A percentile compares a stretch with the other conserved stretches of the same genome.
Evolutionary conservation across 2,113 vertebrate genomes (phyloP).

Genomic region (Pipa parva): DNA sequence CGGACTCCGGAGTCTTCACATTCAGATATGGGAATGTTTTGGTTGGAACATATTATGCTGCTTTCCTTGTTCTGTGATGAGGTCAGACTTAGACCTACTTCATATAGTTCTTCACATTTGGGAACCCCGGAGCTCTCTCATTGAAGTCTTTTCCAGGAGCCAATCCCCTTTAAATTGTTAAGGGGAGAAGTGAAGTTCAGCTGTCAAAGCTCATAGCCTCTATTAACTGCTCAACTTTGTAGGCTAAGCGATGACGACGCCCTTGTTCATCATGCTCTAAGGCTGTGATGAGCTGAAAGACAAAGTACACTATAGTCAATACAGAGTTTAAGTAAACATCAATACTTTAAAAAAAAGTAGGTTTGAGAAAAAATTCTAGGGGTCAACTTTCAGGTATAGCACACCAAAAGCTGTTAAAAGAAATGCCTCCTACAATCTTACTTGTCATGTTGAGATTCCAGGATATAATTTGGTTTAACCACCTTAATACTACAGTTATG

Average conservation of each 20-base stretch:
- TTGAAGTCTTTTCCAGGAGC: slow-evolving; percentile 38
- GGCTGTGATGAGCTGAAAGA: slow-evolving; percentile 79
- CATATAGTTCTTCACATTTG: slow-evolving; percentile 27
- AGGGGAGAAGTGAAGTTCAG: slow-evolving; percentile 65
- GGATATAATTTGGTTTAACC: too few relatives aligned
- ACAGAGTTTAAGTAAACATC: neutral
- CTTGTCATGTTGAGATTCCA: too few relatives aligned
- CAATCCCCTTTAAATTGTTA: slow-evolving; percentile 43
- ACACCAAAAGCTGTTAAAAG: too few relatives aligned
- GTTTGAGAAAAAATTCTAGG: too few relatives aligned
- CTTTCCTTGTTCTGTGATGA: slow-evolving; percentile 45
- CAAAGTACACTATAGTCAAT: neutral
- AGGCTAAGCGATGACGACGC: slow-evolving; percentile 83
- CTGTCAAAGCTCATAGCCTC: slow-evolving; percentile 92
- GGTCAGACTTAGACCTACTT: slow-evolving; percentile 5
- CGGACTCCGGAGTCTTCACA: slow-evolving; percentile 4
- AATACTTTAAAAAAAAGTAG: neutral
- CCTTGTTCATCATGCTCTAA: slow-evolving; percentile 94
- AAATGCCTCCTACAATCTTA: too few relatives aligned
- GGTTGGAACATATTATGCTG: slow-evolving; percentile 10
- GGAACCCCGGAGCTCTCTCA: slow-evolving; percentile 11
- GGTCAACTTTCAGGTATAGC: too few relatives aligned
- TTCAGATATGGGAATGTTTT: slow-evolving; percentile 5
- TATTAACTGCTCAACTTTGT: slow-evolving; percentile 95
- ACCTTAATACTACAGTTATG: too few relatives aligned